Evolutionary conservation across 2,797 vertebrate genomes (phyloP).

Genomic region (Helarctos malayanus): DNA sequence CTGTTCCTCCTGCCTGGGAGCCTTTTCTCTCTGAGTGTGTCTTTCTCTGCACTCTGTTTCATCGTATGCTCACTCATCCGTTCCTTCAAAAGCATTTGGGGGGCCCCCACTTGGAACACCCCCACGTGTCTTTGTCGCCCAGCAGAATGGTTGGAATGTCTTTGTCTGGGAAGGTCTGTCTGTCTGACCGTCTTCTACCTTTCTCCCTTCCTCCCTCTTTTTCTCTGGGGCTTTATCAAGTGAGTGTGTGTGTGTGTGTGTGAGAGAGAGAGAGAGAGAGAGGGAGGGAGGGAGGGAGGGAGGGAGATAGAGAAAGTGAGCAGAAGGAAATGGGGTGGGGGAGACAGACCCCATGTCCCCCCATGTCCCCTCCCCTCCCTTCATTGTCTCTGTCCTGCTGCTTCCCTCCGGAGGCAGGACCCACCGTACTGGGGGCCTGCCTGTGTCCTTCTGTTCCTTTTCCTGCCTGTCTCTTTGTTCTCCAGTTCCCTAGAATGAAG

Average conservation of each 20-base stretch:
- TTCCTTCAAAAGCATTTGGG: not conserved
- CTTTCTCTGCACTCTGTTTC: not conserved
- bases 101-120: too few relatives aligned
- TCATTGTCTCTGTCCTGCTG: not conserved
- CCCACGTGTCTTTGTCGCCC: not conserved
- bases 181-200: not conserved
- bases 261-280: not conserved
- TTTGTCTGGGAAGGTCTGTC: not conserved
- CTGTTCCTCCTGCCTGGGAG: not conserved
- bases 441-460: not conserved
- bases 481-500: not conserved
- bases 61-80: not conserved
- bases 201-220: not conserved
- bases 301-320: not conserved
- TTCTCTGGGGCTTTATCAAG: not conserved
- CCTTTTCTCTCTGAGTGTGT: not conserved
- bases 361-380: fast-evolving
- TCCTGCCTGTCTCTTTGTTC: not conserved
- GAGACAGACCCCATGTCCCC: fast-evolving
- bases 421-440: not conserved
- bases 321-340: not conserved
- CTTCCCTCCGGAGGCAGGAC: not conserved
- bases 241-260: not conserved
- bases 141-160: not conserved
- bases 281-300: not conserved